These are phyloP conservation scores for Strigamia crassipes DNA, from an alignment of 2,888 invertebrate species.

Conservation along the genomic window DNA sequence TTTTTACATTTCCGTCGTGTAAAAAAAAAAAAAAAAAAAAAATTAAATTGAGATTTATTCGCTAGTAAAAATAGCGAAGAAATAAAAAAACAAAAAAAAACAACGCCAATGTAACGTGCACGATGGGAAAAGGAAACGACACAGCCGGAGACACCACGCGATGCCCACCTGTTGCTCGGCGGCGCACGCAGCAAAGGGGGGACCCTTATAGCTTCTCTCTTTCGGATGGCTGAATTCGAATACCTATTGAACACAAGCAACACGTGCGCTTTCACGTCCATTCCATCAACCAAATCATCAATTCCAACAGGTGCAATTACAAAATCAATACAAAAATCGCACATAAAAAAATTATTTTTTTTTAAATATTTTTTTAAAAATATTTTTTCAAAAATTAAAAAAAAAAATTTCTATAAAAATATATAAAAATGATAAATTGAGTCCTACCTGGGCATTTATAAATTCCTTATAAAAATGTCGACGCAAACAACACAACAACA, in stretches of 20 bases:
- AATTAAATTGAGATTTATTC: not conserved
- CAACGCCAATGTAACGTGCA: not conserved
- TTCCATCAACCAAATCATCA: not conserved
- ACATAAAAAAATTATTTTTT: not conserved
- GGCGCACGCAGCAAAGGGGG: constrained; percentile 7
- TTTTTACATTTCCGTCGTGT: too few relatives aligned
- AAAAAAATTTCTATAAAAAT: not conserved
- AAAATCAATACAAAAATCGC: too few relatives aligned
- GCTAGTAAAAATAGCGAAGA: not conserved
- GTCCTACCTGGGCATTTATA: constrained; percentile 19
- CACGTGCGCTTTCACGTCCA: constrained; percentile 28
- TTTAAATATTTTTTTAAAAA: too few relatives aligned
- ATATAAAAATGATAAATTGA: not conserved
- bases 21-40: too few relatives aligned
- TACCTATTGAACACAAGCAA: constrained; percentile 24
- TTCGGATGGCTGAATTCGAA: constrained; percentile 28
- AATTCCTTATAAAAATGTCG: not conserved
- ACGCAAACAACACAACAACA: constrained; percentile 5
- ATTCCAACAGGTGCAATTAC: not conserved
- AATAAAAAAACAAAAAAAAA: not conserved
- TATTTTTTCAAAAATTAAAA: too few relatives aligned
- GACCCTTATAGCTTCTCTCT: not conserved
- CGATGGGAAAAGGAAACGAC: constrained; percentile 24
- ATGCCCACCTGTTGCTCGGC: constrained; percentile 40
- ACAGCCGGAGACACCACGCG: constrained; percentile 28